Evolutionary conservation across 2,888 invertebrate genomes (phyloP).

Genomic region (Aricia artaxerxes): DNA sequence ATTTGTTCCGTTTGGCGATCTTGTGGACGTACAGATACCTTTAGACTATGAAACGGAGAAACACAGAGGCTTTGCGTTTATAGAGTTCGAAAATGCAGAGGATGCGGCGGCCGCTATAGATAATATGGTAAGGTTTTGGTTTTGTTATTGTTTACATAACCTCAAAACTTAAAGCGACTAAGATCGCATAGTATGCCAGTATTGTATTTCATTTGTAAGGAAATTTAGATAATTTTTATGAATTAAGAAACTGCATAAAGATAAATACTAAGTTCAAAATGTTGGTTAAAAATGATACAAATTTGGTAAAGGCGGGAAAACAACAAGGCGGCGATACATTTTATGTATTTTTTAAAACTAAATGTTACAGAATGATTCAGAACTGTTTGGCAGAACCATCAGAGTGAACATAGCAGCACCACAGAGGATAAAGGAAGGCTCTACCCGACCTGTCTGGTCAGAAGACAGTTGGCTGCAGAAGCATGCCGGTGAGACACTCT

Average conservation of each 20-base stretch:
- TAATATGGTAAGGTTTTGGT: constrained; percentile 89
- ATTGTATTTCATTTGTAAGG: background rate
- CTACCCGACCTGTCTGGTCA: constrained; percentile 97
- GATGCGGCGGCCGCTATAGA: constrained; percentile 99
- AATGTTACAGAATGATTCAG: constrained; percentile 93
- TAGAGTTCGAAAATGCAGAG: constrained; percentile 98
- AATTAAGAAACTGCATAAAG: background rate
- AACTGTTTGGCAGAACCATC: constrained; percentile 97
- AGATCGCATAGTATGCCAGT: background rate
- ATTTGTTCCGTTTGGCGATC: constrained; percentile 99
- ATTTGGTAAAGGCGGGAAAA: no score
- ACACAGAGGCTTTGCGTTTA: constrained; percentile 98
- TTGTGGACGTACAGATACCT: constrained; percentile 98
- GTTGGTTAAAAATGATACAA: no score
- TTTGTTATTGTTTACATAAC: constrained; percentile 20
- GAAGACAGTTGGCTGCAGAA: constrained; percentile 99
- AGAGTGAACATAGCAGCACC: constrained; percentile 98
- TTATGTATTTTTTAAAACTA: background rate
- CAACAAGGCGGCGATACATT: no score
- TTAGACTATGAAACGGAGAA: constrained; percentile 98
- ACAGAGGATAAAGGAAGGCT: constrained; percentile 97
- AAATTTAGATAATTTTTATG: background rate
- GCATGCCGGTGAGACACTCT: constrained; percentile 94
- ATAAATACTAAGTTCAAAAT: background rate
- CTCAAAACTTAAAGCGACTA: background rate